Evolutionary conservation across 2,113 vertebrate genomes (phyloP).

Genomic region (mouse (Mus musculus)): DNA sequence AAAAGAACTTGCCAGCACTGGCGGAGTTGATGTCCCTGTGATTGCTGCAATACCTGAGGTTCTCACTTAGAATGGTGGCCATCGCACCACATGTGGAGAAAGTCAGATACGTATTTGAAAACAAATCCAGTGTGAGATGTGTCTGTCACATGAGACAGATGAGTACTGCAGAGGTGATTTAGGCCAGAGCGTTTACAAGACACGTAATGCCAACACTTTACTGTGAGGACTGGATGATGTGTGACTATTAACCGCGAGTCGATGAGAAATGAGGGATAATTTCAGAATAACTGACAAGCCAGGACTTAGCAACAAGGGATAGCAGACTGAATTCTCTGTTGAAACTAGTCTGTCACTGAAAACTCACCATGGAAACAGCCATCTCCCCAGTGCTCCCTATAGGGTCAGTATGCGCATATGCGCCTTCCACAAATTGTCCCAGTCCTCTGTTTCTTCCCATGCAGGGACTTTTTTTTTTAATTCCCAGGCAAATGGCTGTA

Average conservation of each 20-base stretch:
- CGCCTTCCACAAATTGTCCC: background rate
- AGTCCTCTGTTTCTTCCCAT: slow-evolving; percentile 29
- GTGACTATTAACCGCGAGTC: background rate
- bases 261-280: background rate
- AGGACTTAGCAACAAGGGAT: background rate
- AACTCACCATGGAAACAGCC: background rate
- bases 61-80: background rate
- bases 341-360: background rate
- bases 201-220: background rate
- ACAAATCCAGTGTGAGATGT: background rate
- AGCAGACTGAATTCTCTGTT: background rate
- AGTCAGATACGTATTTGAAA: background rate
- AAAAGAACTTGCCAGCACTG: background rate
- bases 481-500: slow-evolving; percentile 48
- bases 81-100: background rate
- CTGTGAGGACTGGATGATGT: background rate
- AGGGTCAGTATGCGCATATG: background rate
- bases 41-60: background rate
- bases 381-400: background rate
- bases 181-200: slow-evolving; percentile 31
- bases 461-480: slow-evolving; percentile 8
- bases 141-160: slow-evolving; percentile 52
- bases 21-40: background rate
- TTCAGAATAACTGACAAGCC: slow-evolving; percentile 18
- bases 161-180: background rate